These are phyloP conservation scores for Semaprochilodus insignis DNA, from an alignment of 2,797 vertebrate genomes.

Conservation along the genomic window DNA sequence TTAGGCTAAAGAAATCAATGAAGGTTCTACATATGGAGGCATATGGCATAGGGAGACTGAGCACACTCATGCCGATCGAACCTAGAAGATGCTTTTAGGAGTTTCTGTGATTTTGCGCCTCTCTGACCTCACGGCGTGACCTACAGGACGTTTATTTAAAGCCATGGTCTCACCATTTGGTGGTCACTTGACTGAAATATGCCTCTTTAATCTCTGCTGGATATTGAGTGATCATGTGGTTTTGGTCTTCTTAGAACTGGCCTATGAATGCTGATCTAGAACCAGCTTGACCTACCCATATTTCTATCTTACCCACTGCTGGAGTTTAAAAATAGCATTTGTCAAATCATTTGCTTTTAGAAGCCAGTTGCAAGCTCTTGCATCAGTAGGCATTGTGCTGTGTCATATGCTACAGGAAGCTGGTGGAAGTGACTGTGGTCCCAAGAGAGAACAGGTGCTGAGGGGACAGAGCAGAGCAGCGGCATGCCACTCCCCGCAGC, in stretches of 20 bases:
- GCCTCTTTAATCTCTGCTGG: constrained; percentile 11
- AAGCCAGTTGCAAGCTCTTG: constrained; percentile 61
- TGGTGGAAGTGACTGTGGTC: constrained; percentile 52
- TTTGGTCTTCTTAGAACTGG: constrained; percentile 11
- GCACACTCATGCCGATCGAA: constrained; percentile 34
- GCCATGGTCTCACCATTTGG: background rate
- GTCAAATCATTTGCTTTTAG: constrained; percentile 40
- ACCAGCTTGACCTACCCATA: background rate
- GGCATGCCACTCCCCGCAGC: background rate
- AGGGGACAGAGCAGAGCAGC: constrained; percentile 12
- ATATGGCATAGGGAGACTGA: constrained; percentile 58
- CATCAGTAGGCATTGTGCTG: constrained; percentile 59
- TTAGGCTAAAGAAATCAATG: constrained; percentile 66
- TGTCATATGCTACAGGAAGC: constrained; percentile 54
- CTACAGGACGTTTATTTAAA: constrained; percentile 3
- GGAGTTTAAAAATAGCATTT: constrained; percentile 23
- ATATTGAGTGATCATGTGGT: constrained; percentile 24
- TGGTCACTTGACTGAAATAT: constrained; percentile 37
- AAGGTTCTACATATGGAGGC: constrained; percentile 44
- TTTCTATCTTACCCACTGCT: constrained; percentile 21
- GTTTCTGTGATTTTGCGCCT: background rate
- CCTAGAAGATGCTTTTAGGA: constrained; percentile 32
- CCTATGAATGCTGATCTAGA: background rate
- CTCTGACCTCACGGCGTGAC: background rate
- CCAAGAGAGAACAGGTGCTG: constrained; percentile 55